Conservation (phyloP, 2,113 vertebrate genomes). For the Cololabis saira region DNA sequence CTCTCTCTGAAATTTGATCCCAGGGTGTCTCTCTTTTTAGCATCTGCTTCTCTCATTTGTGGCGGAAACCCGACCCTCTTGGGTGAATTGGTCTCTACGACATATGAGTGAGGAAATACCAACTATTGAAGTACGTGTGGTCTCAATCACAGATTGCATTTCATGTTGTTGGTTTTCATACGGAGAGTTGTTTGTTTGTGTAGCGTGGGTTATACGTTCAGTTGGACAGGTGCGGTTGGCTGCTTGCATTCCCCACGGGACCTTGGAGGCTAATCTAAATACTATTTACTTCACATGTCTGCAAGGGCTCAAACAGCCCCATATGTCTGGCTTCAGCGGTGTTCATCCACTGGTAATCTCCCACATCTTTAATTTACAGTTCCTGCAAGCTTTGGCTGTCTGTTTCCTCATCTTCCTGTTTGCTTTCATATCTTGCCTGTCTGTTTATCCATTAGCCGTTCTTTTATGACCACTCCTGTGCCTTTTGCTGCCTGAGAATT, state of each 20-base stretch:
- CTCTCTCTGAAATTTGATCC: constrained; percentile 48
- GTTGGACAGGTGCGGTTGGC: constrained; percentile 29
- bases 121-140: constrained; percentile 7
- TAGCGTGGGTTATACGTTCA: not conserved
- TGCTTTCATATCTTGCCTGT: constrained; percentile 37
- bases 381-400: constrained; percentile 15
- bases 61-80: constrained; percentile 48
- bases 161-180: constrained; percentile 21
- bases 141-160: constrained; percentile 33
- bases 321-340: constrained; percentile 40
- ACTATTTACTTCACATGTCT: constrained; percentile 21
- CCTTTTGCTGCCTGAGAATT: constrained; percentile 3
- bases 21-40: constrained; percentile 47
- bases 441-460: constrained; percentile 35
- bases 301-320: constrained; percentile 5
- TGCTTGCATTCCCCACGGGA: constrained; percentile 5
- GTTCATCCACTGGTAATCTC: constrained; percentile 29
- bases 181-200: not conserved
- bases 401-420: constrained; percentile 43
- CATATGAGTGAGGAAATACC: constrained; percentile 52
- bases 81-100: constrained; percentile 46
- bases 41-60: constrained; percentile 61
- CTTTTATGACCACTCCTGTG: constrained; percentile 30
- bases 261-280: not conserved
- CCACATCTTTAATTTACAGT: constrained; percentile 13